A percentile compares a stretch with the other conserved stretches of the same genome.
Conservation (phyloP, 1,140 invertebrate genomes). For the Plutomurus gul region DNA sequence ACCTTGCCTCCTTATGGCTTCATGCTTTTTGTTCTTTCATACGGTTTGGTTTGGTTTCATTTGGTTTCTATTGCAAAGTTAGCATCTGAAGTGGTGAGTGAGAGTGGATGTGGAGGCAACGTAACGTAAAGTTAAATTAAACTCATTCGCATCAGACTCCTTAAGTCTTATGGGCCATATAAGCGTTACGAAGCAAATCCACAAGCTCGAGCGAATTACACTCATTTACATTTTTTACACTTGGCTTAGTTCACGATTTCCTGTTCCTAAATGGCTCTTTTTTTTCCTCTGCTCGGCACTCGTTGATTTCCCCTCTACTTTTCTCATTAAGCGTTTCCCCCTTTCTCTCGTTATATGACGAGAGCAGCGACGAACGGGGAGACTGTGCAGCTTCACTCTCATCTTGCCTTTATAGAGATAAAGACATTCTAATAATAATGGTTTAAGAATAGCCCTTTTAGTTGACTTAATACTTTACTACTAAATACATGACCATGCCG, state of each 20-base stretch:
- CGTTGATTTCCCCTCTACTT: conserved; percentile 21
- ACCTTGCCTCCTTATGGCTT: background rate
- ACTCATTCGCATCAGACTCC: background rate
- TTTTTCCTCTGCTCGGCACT: background rate
- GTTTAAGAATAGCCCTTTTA: conserved; percentile 1
- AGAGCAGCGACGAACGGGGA: too few species aligned
- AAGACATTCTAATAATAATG: conserved; percentile 16
- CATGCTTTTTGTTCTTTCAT: background rate
- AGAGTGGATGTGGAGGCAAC: background rate
- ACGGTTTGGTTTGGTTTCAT: background rate
- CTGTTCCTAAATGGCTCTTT: conserved; percentile 34
- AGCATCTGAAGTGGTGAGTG: background rate
- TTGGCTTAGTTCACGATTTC: conserved; percentile 39
- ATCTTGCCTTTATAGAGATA: background rate
- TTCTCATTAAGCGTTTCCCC: conserved; percentile 30
- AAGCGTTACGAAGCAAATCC: conserved; percentile 14
- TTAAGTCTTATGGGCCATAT: background rate
- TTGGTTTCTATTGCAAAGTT: background rate
- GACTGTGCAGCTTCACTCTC: background rate
- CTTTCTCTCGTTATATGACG: too few species aligned
- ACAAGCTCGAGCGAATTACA: conserved; percentile 34
- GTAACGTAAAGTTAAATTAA: background rate
- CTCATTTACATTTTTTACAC: conserved; percentile 48
- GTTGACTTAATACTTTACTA: too few species aligned
- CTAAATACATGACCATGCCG: too few species aligned